Evolutionary conservation across 1,140 invertebrate species (phyloP).

Genomic region (Maconellicoccus hirsutus): DNA sequence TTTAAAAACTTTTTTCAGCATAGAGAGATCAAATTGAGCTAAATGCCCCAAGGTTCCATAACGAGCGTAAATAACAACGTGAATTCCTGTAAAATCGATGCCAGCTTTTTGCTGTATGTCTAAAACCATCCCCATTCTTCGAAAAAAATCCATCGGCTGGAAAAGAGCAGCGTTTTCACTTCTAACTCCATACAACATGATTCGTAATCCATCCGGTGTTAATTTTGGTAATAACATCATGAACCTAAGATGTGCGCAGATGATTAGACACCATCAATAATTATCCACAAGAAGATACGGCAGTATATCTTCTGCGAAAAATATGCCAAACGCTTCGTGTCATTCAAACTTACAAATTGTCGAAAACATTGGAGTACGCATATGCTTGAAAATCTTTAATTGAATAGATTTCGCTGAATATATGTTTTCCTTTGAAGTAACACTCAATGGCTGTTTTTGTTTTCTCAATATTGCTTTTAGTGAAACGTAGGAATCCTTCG

Average conservation of each 20-base stretch:
- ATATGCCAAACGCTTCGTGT: neutral
- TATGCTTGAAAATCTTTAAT: slow-evolving; percentile 14
- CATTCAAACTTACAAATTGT: slow-evolving; percentile 24
- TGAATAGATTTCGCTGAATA: slow-evolving; percentile 16
- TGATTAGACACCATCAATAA: too few relatives aligned
- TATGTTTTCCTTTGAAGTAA: slow-evolving; percentile 22
- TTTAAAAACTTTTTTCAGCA: slow-evolving; percentile 26
- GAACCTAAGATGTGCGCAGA: neutral
- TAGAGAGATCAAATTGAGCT: slow-evolving; percentile 25
- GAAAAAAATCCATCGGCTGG: slow-evolving; percentile 23
- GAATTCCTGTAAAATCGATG: slow-evolving; percentile 24
- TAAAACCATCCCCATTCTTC: slow-evolving; percentile 24
- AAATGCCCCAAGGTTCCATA: slow-evolving; percentile 16
- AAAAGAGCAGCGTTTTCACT: slow-evolving; percentile 4
- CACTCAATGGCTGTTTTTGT: slow-evolving; percentile 17
- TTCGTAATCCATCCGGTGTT: slow-evolving; percentile 23
- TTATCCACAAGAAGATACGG: too few relatives aligned
- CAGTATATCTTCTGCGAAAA: too few relatives aligned
- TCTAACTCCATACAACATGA: slow-evolving; percentile 17
- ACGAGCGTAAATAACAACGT: slow-evolving; percentile 18
- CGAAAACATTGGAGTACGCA: slow-evolving; percentile 21
- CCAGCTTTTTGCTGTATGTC: slow-evolving; percentile 24
- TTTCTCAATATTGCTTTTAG: slow-evolving; percentile 24
- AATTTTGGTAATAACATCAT: slow-evolving; percentile 25
- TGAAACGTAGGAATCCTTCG: slow-evolving; percentile 24